Base-by-base conservation (phyloP, 2,797 vertebrate genomes). In the Rousettus madagascariensis region DNA sequence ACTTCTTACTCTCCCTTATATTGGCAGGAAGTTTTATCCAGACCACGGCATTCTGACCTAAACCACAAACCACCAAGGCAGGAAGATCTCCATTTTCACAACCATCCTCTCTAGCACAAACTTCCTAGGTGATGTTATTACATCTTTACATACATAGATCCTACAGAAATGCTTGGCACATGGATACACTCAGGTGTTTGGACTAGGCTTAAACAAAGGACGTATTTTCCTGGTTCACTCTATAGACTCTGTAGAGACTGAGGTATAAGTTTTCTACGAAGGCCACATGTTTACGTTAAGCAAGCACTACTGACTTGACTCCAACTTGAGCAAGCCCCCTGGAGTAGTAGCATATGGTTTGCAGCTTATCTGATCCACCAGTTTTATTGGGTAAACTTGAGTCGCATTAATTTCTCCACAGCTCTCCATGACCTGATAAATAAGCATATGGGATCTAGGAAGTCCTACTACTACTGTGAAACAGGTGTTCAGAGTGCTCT, bases 361-460 rank as follows among this genome's bases (percentile, higher is more conserved):
- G 88, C 74, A 63, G 80, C 53, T 94, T 94, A 93, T 91, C 95
- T 90, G 85, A 95, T 90, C n/a, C 13, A 30, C 57, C 72, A 17
- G 46, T 82, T 80, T 74, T 38, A 74, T 2, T 74, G 41, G 72
- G 36, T 78, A 88, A 92, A 94, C 57, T 1, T 86, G 90, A 95
- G 72, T 4, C 49, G 74, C 59, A 91, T 91, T 55, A 8, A 78
- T 74, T 87, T 95, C 84, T 65, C 43, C 41, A n/a, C 19, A 75
- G 38, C 9, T 10, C 78, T 49, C 38, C 9, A 43, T 2, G 16
- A 55, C 65, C 74, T 88, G 72, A 85, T 78, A 82, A 65, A 88
- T 12, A 77, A 65, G 61, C 80, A 93, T n/a, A 71, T 16, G 38
- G 87, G 28, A 38, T 57, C 53, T 41, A 66, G 46, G 28, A 79